These are phyloP conservation scores for Abscondita cerata DNA, from an alignment of 2,888 invertebrate species.

Conservation along the genomic window DNA sequence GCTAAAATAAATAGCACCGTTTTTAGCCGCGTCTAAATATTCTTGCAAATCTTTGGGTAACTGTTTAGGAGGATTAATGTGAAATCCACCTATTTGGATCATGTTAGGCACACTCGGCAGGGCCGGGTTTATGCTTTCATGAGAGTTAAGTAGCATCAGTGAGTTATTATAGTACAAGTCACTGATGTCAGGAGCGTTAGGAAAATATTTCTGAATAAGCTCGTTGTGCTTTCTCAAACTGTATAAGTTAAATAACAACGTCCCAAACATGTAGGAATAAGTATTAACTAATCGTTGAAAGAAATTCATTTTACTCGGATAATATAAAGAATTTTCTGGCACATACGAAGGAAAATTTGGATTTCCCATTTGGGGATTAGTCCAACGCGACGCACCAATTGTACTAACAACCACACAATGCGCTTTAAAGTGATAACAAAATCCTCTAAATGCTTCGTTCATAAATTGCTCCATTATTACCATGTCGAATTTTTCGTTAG, in stretches of 20 bases:
- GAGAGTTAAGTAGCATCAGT: conserved; percentile 52
- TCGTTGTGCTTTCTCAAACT: conserved; percentile 28
- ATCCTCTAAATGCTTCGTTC: conserved; percentile 59
- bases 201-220: conserved; percentile 37
- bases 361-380: conserved; percentile 60
- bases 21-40: conserved; percentile 60
- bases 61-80: conserved; percentile 49
- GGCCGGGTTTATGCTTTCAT: conserved; percentile 62
- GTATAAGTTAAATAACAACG: conserved; percentile 35
- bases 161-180: conserved; percentile 47
- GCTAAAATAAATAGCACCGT: conserved; percentile 66
- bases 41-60: conserved; percentile 60
- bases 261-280: conserved; percentile 40
- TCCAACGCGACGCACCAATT: conserved; percentile 58
- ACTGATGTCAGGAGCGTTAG: conserved; percentile 30
- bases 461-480: conserved; percentile 60
- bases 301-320: conserved; percentile 61
- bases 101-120: conserved; percentile 64
- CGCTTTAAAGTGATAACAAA: conserved; percentile 53
- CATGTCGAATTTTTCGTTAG: conserved; percentile 55
- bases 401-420: conserved; percentile 57
- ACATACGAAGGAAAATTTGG: conserved; percentile 61
- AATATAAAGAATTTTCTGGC: conserved; percentile 59
- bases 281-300: conserved; percentile 63
- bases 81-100: conserved; percentile 66